Evolutionary conservation across 2,888 invertebrate species (phyloP).

Genomic region (Microplitis deprimator): DNA sequence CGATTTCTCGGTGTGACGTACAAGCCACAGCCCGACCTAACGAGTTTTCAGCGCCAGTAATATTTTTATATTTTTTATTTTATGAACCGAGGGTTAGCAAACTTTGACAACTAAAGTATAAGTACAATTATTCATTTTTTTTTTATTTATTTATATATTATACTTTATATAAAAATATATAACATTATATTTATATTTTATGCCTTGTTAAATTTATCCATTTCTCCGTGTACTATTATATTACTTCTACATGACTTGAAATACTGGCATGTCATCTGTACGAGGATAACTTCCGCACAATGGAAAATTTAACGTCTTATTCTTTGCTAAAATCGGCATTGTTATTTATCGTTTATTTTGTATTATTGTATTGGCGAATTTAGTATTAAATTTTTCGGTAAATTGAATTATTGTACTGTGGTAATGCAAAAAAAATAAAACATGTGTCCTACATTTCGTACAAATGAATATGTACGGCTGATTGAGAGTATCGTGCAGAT

Average conservation of each 20-base stretch:
- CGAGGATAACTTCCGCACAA: neutral
- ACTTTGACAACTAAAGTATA: slow-evolving; percentile 17
- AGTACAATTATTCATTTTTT: slow-evolving; percentile 13
- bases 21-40: slow-evolving; percentile 37
- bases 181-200: neutral
- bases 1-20: slow-evolving; percentile 51
- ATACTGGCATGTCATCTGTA: neutral
- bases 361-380: neutral
- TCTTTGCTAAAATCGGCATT: neutral
- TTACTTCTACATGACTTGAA: neutral
- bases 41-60: slow-evolving; percentile 40
- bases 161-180: neutral
- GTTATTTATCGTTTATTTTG: neutral
- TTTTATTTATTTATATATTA: neutral
- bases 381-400: neutral
- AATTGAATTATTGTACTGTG: slow-evolving; percentile 1
- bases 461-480: slow-evolving; percentile 18
- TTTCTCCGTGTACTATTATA: neutral
- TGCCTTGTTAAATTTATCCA: slow-evolving; percentile 1
- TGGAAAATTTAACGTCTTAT: neutral
- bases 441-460: slow-evolving; percentile 6
- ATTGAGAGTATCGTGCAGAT: slow-evolving; percentile 22
- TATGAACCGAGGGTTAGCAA: neutral
- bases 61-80: slow-evolving; percentile 30
- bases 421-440: neutral